phyloP scores from a whole-genome alignment of 2,797 vertebrate genomes.

The Tadarida brasiliensis region DNA sequence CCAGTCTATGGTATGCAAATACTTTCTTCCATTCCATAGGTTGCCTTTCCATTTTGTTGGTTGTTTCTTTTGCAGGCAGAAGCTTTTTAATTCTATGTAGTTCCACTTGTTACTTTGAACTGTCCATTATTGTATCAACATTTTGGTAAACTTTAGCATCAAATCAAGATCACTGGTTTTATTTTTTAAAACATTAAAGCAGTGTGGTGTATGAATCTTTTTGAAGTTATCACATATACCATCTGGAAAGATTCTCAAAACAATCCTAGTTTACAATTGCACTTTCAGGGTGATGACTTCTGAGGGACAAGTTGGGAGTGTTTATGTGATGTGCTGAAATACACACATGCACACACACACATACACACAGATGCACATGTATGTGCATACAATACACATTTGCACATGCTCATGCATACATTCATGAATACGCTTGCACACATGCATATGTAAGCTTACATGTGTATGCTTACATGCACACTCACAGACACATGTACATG shows the following conservation, averaged over 20 bases:
- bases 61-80: neutral
- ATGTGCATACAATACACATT: neutral
- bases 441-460: neutral
- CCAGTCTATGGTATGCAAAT: neutral
- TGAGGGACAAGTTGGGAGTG: neutral
- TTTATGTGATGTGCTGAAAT: rapidly evolving
- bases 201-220: neutral
- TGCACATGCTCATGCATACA: no score
- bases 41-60: neutral
- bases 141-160: neutral
- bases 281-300: neutral
- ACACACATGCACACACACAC: neutral
- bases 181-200: neutral
- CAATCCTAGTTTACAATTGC: neutral
- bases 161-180: neutral
- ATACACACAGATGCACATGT: rapidly evolving
- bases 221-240: neutral
- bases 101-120: neutral
- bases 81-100: neutral
- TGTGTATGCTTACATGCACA: no score
- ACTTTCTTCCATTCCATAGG: neutral
- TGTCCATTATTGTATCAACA: neutral
- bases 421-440: rapidly evolving
- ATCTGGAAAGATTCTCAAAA: neutral
- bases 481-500: neutral